Percentiles rank a stretch among this genome's conserved stretches.
These are phyloP conservation scores for Iphiclides podalirius DNA, from an alignment of 2,888 invertebrate genomes.

Conservation along the genomic window DNA sequence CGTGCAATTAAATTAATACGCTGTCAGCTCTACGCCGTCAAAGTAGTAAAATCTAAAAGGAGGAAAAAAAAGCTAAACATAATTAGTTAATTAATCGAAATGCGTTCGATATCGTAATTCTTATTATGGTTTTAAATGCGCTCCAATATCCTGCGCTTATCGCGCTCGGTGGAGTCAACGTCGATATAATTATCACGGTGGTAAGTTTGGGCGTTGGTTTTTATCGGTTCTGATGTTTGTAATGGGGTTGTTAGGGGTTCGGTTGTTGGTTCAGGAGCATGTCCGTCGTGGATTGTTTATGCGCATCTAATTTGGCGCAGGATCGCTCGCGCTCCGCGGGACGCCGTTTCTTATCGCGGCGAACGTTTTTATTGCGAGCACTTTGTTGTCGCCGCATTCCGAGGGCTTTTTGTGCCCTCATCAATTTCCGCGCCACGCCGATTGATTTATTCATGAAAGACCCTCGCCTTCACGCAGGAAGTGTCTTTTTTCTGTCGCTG, in stretches of 20 bases:
- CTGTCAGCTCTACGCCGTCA: not conserved
- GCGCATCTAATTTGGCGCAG: slow-evolving; percentile 72
- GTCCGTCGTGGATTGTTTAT: slow-evolving; percentile 55
- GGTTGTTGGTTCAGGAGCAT: slow-evolving; percentile 27
- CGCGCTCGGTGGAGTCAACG: not conserved
- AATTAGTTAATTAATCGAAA: slow-evolving; percentile 11
- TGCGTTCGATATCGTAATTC: not conserved
- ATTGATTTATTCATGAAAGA: slow-evolving; percentile 78
- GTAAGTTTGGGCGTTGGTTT: slow-evolving; percentile 7
- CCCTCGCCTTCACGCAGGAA: slow-evolving; percentile 69
- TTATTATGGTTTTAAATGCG: slow-evolving; percentile 1
- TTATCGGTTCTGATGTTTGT: slow-evolving; percentile 17
- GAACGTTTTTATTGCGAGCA: slow-evolving; percentile 69
- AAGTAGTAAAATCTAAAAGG: not conserved
- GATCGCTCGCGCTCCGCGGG: slow-evolving; percentile 49
- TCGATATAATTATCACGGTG: slow-evolving; percentile 4
- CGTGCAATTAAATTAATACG: not conserved
- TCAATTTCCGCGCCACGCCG: slow-evolving; percentile 77
- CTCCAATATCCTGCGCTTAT: not conserved
- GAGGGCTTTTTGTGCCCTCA: slow-evolving; percentile 69
- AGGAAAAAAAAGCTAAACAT: slow-evolving; percentile 1
- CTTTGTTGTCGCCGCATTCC: slow-evolving; percentile 72
- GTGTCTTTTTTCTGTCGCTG: slow-evolving; percentile 68
- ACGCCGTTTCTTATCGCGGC: slow-evolving; percentile 55
- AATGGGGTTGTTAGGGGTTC: slow-evolving; percentile 30